These are phyloP conservation scores for Pseudolycoriella hygida DNA, from an alignment of 2,888 invertebrate species.

Conservation along the genomic window DNA sequence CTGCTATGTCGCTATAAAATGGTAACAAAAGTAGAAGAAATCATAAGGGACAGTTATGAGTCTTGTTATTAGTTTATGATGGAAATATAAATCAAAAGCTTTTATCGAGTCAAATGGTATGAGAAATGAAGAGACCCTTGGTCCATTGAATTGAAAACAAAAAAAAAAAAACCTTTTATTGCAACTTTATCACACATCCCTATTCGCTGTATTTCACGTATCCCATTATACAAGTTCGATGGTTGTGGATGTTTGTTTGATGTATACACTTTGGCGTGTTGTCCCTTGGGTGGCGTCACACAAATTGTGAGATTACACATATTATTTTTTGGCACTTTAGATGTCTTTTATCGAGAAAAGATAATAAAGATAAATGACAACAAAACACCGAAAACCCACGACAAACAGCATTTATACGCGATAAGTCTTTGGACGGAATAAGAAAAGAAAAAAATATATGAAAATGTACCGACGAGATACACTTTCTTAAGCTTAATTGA, in stretches of 20 bases:
- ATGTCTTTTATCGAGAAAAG: slow-evolving; percentile 2
- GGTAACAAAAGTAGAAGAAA: too few relatives aligned
- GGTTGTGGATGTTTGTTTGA: not conserved
- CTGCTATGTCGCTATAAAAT: too few relatives aligned
- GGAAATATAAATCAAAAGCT: not conserved
- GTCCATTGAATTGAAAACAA: not conserved
- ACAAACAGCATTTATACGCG: too few relatives aligned
- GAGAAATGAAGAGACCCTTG: not conserved
- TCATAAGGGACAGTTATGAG: too few relatives aligned
- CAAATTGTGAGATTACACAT: slow-evolving; percentile 1
- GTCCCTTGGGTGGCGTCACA: slow-evolving; percentile 1
- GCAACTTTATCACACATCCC: not conserved
- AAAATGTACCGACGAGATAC: too few relatives aligned
- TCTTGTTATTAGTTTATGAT: not conserved
- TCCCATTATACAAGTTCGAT: not conserved
- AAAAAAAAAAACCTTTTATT: not conserved
- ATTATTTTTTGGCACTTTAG: slow-evolving; percentile 2
- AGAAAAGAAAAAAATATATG: too few relatives aligned
- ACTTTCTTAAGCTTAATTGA: too few relatives aligned
- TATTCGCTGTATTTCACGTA: too few relatives aligned
- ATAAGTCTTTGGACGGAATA: too few relatives aligned
- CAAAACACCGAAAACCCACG: not conserved
- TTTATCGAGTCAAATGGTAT: not conserved
- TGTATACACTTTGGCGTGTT: not conserved
- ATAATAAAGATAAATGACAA: slow-evolving; percentile 3